Conservation (phyloP, 2,888 invertebrate species). For the Polylopha cassiicola region DNA sequence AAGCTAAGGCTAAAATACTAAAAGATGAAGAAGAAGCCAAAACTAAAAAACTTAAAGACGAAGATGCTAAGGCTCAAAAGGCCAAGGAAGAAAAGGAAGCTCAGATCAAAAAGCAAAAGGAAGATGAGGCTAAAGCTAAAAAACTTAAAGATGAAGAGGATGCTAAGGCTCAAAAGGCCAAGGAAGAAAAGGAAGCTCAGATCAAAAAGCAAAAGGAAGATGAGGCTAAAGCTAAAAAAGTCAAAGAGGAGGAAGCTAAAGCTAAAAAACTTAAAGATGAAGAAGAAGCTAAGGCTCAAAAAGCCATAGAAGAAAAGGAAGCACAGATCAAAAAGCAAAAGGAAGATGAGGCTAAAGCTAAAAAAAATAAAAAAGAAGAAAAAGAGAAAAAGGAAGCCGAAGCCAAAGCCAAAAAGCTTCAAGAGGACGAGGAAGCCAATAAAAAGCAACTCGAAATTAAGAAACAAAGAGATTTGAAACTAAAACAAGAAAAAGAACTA, state of each 20-base stretch:
- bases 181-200: conserved; percentile 3
- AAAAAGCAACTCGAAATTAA: conserved; percentile 19
- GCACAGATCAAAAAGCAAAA: conserved; percentile 10
- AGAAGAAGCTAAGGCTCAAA: conserved; percentile 4
- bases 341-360: conserved; percentile 11
- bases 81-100: conserved; percentile 23
- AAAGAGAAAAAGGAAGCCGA: no score
- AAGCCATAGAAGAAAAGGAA: conserved; percentile 3
- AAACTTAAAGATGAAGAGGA: conserved; percentile 14
- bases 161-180: background rate
- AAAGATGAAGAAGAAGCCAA: conserved; percentile 4
- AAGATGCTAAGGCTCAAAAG: conserved; percentile 20
- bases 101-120: background rate
- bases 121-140: conserved; percentile 9
- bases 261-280: conserved; percentile 15
- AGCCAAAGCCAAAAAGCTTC: conserved; percentile 4
- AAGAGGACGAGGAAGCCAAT: conserved; percentile 28
- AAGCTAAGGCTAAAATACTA: background rate
- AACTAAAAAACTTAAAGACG: conserved; percentile 20
- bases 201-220: conserved; percentile 12
- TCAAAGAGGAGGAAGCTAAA: conserved; percentile 20
- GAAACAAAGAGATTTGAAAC: conserved; percentile 10
- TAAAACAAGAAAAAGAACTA: conserved; percentile 3
- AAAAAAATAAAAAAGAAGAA: conserved; percentile 15
- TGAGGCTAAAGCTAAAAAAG: conserved; percentile 22